Percentiles rank a stretch among this genome's conserved stretches.
phyloP scores from a whole-genome alignment of 2,888 invertebrate genomes.

The Caenorhabditis sp. region DNA sequence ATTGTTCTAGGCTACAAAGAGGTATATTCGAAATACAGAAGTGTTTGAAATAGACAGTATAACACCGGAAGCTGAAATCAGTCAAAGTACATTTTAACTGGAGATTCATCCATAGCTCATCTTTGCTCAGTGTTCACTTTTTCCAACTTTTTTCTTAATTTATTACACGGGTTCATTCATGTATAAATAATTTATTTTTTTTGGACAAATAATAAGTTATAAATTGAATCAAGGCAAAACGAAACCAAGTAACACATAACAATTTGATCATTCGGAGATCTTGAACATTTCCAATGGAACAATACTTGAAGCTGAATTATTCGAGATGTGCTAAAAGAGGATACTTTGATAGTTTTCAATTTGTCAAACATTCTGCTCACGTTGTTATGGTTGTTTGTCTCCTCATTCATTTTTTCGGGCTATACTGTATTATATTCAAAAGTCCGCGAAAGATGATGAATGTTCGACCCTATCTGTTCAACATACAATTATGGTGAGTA shows the following conservation, averaged over 20 bases:
- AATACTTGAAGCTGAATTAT: neutral
- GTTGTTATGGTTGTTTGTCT: neutral
- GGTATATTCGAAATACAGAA: constrained; percentile 19
- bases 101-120: too few relatives aligned
- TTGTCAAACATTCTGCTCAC: constrained; percentile 9
- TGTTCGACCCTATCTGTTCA: constrained; percentile 1
- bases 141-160: too few relatives aligned
- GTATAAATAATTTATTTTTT: neutral
- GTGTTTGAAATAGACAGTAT: constrained; percentile 40
- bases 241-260: too few relatives aligned
- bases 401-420: neutral
- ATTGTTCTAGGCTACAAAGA: constrained; percentile 14
- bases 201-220: neutral
- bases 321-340: neutral
- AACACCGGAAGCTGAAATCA: constrained; percentile 14
- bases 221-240: neutral
- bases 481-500: constrained; percentile 12
- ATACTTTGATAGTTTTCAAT: constrained; percentile 9
- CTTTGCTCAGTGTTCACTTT: too few relatives aligned
- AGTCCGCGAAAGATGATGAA: constrained; percentile 2
- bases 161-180: too few relatives aligned
- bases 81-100: too few relatives aligned
- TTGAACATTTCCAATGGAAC: neutral
- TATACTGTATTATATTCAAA: constrained; percentile 6
- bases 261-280: too few relatives aligned